Conservation (phyloP, 2,113 vertebrate genomes). For the Diphyllodes magnificus region DNA sequence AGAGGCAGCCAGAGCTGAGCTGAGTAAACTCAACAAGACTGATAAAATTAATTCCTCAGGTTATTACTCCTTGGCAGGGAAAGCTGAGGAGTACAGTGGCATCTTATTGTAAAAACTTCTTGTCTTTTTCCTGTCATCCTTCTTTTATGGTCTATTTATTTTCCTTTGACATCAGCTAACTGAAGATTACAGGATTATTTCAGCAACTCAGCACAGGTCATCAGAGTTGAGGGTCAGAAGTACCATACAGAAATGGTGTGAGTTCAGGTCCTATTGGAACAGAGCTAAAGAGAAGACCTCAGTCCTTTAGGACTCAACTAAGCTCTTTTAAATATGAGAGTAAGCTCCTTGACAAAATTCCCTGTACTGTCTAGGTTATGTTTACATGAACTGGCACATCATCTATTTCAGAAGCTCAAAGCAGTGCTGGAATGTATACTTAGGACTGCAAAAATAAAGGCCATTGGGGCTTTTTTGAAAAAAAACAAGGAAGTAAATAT, state of each 20-base stretch:
- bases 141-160: neutral
- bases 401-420: neutral
- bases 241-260: neutral
- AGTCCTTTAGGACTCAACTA: neutral
- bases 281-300: neutral
- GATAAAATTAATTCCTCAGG: slow-evolving; percentile 32
- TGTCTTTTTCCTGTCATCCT: neutral
- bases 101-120: slow-evolving; percentile 28
- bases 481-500: neutral
- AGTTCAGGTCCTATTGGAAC: neutral
- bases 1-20: neutral
- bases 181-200: slow-evolving; percentile 46
- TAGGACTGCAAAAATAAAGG: neutral
- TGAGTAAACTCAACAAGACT: slow-evolving; percentile 10
- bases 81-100: neutral
- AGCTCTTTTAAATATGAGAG: slow-evolving; percentile 10
- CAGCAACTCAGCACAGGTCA: neutral
- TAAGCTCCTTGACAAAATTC: slow-evolving; percentile 17
- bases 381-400: neutral
- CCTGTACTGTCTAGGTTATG: neutral
- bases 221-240: neutral
- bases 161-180: slow-evolving; percentile 3
- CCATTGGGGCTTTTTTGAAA: neutral
- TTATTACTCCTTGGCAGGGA: neutral
- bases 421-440: neutral